Evolutionary conservation across 2,797 vertebrate genomes (phyloP), one percentile per base, ranked within the genome.

Genomic region (Periophthalmus magnuspinnatus): DNA sequence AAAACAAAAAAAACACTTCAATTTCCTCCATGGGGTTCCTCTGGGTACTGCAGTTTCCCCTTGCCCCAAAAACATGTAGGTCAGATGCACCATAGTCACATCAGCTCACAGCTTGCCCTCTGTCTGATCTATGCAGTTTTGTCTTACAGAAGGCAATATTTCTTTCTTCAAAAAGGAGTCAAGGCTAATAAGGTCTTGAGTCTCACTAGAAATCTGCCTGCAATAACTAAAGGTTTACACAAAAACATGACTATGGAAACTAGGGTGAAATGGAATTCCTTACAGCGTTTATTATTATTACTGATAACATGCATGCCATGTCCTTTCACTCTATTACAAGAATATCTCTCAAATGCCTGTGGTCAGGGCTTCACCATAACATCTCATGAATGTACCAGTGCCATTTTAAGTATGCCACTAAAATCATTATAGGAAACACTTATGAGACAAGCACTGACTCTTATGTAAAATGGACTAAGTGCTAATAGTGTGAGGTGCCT

Each of bases 341-440:
- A 17, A 3, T 24, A 21, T 21, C 17, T 69, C 34, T 54, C 47
- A 67, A 65, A 68, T 66, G 13, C 14, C 36, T 55, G 50, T 67
- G 65, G 62, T 64, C 14, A 63, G 7, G 60, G 60, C 62, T 48
- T 24, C 6, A 48, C 22, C 41, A 10, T 11, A 33, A 5, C 8
- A 28, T 64, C 6, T 48, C 22, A 48, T 50, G 17, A 52, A 50
- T 65, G 47, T 65, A 6, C 24, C 11, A 2, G 8, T 13, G 22
- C 24, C 33, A 32, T 32, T 65, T 52, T 13, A 9, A 17, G 17
- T 33, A 6, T 33, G 28, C 24, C 16, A 13, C 24, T 50, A 50
- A 65, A 65, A 65, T 33, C 24, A 33, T 50, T 50, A 32, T n/a
- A 65, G 63, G 8, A 8, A 65, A 33, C 63, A n/a, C 24, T 65